Evolutionary conservation across 2,797 vertebrate genomes (phyloP), one percentile per base, ranked within the genome.

Genomic region (Eurystomus glaucurus): DNA sequence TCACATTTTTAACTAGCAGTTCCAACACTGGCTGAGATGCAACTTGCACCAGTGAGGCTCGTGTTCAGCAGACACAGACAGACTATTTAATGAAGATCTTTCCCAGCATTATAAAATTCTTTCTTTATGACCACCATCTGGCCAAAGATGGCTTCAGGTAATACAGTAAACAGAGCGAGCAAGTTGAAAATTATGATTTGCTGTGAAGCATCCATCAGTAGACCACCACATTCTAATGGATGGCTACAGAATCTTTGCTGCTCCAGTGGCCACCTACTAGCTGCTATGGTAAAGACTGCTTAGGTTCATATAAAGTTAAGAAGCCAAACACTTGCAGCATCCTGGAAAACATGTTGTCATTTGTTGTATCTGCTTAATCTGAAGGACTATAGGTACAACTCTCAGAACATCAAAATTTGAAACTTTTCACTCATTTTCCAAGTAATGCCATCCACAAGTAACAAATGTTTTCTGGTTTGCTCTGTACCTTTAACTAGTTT

Each of bases 401-500:
- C n/a, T 31, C n/a, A 58, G 39, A 78, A 65, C 4, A 61, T 78
- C 18, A 39, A 95, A 52, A 41, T 64, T 14, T 39, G 8, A 76
- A 80, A 81, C 35, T 35, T n/a, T 79, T 60, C 25, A 46, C 41
- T 61, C 4, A 11, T 82, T 88, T 74, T 75, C 43, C 48, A 69
- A 72, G 29, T 37, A 58, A 66, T 1, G 4, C 20, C 26, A 76
- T 37, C 33, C 48, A 65, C 11, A 87, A 79, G 10, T 14, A 70
- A 64, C 23, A 76, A 79, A 28, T 14, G 20, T 11, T 88, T 74
- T 71, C 57, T 72, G 65, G 19, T 62, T 69, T 62, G 48, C 20
- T 90, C 58, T 94, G 80, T 72, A 72, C 61, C 76, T 96, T 93
- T 97, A 97, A 96, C 28, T 17, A 37, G 51, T 41, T 90, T 91